Base-by-base conservation (phyloP, 2,888 invertebrate species). In the Drepanosiphum platanoidis region DNA sequence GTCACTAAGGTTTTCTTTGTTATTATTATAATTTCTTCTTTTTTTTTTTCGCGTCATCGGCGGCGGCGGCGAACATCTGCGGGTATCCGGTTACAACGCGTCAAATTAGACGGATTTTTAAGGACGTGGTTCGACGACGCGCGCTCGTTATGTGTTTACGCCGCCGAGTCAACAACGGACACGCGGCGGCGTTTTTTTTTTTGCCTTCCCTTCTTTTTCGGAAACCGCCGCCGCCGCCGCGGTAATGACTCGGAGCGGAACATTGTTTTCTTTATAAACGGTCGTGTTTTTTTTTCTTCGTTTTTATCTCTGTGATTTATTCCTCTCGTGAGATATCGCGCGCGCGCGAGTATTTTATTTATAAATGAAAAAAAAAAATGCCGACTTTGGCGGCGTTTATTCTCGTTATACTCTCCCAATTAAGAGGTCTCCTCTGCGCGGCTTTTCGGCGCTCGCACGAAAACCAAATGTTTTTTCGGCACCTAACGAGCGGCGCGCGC, bases 401-500 rank as follows among this genome's bases (percentile, higher is more conserved):
- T n/a, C n/a, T n/a, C n/a, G n/a, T n/a, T n/a, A n/a, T n/a, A n/a
- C n/a, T n/a, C n/a, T 80, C 70, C 80, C 80, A 80, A 80, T 80
- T 80, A 80, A 80, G 32, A 52, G n/a, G 70, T 36, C 70, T 70
- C 66, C 32, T 30, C 64, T 15, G 22, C 70, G 13, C 9, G 42
- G 30, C 11, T 36, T 36, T 72, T 72, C 42, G 42, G 42, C 46
- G 46, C 46, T 18, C 52, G 42, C 42, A 8, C 9, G 32, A 74
- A 80, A 70, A 52, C n/a, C 66, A 22, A 42, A 42, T 42, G 22
- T n/a, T 13, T 52, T 80, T 70, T 80, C 80, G 80, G 80, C 80
- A 80, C 80, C 80, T 80, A 80, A 80, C 80, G 70, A 80, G 80
- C 80, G 78, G n/a, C n/a, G n/a, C n/a, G n/a, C n/a, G n/a, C n/a